Percentiles rank a stretch among this genome's conserved stretches.
phyloP scores from a whole-genome alignment of 2,888 invertebrate species.

The Euproctis similis region DNA sequence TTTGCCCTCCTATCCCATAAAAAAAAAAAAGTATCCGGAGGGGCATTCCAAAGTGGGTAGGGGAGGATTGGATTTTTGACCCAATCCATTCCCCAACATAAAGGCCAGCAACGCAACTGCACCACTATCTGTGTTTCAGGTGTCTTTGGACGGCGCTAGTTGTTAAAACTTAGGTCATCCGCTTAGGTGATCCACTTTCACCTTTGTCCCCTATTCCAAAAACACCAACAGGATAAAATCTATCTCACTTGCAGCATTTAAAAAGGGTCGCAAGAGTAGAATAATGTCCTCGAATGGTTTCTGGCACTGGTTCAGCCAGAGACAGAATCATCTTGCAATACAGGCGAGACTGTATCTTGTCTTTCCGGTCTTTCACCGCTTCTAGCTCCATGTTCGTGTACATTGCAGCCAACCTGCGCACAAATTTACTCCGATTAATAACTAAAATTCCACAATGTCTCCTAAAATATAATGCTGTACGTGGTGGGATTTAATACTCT shows the following conservation, averaged over 20 bases:
- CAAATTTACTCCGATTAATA: no score
- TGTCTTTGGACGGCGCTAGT: no score
- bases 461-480: no score
- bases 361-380: slow-evolving; percentile 88
- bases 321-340: slow-evolving; percentile 89
- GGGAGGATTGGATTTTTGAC: no score
- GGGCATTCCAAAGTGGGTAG: no score
- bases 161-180: neutral
- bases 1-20: no score
- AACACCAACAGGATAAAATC: no score
- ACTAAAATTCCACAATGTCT: no score
- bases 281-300: slow-evolving; percentile 86
- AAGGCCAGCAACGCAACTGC: no score
- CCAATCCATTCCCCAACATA: no score
- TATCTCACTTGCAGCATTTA: slow-evolving; percentile 78
- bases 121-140: no score
- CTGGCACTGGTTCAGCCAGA: slow-evolving; percentile 84
- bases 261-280: slow-evolving; percentile 86
- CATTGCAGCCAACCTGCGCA: slow-evolving; percentile 84
- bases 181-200: neutral
- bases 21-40: no score
- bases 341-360: slow-evolving; percentile 89
- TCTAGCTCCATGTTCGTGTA: slow-evolving; percentile 93
- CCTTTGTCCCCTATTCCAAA: neutral
- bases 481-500: neutral